Evolutionary conservation across 2,113 vertebrate species (phyloP), one percentile per base, ranked within the genome.

Genomic region (Synodontis membranacea): DNA sequence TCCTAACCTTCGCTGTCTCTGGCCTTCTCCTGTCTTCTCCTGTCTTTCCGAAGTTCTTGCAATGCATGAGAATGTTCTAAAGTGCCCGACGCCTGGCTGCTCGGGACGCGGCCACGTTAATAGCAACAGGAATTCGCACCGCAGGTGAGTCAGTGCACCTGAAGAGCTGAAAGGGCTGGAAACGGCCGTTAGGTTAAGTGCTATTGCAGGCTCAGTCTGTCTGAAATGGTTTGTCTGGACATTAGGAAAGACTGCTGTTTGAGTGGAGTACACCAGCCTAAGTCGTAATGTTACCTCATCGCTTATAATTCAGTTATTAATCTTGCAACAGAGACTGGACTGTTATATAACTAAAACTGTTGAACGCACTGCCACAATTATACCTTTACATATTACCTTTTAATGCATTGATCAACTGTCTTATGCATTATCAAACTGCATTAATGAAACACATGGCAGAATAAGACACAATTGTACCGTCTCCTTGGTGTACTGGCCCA

Each of bases 1-100:
- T 92, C 90, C 91, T 95, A 94, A 94, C 93, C 93, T 93, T 90
- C 88, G 80, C 93, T 97, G 92, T 95, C 93, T 95, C 84, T 95
- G 79, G 87, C 91, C 88, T 92, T 94, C 91, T 92, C 96, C 95
- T 96, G 94, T 93, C 95, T 80, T 80, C 48, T 80, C 54, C 78
- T 97, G 94, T 94, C 93, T 96, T 94, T 95, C 93, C 95, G 94
- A 98, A 99, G 98, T 99, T 95, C 97, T 99, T 95, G 98, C 98
- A 95, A 99, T 99, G 98, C 97, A 99, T 96, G 98, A 99, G 94
- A 99, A 99, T 96, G 98, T 99, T 93, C 98, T 99, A 96, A 99
- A 99, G 97, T 99, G 98, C 95, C 98, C 98, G 91, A 99, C 98
- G 93, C 98, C 97, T 84, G 98, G 98, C 96, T 99, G 98, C 96